Conservation (phyloP, 2,888 invertebrate species). For the Timema podura region DNA sequence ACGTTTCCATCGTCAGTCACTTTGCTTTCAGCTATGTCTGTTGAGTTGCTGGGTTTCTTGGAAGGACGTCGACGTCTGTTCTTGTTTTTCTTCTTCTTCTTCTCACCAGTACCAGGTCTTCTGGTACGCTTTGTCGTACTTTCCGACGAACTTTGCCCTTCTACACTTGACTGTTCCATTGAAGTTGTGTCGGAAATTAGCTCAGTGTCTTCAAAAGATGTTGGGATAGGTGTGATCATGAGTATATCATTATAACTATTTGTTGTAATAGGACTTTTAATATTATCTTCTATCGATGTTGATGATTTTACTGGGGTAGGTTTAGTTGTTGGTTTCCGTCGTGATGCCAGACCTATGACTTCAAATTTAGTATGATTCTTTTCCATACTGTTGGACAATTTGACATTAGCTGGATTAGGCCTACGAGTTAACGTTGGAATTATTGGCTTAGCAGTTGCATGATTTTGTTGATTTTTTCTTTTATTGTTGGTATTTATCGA, state of each 20-base stretch:
- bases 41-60: slow-evolving; percentile 45
- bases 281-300: slow-evolving; percentile 35
- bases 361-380: slow-evolving; percentile 7
- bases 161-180: background rate
- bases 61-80: slow-evolving; percentile 45
- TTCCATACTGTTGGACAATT: background rate
- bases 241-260: slow-evolving; percentile 34
- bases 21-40: slow-evolving; percentile 34
- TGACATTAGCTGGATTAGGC: background rate
- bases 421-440: slow-evolving; percentile 2
- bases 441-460: background rate
- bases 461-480: background rate
- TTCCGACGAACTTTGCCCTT: slow-evolving; percentile 6
- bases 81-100: slow-evolving; percentile 45
- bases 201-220: background rate
- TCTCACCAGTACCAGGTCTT: slow-evolving; percentile 5
- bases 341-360: slow-evolving; percentile 11
- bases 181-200: background rate
- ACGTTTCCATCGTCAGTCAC: slow-evolving; percentile 46
- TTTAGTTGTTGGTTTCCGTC: slow-evolving; percentile 35
- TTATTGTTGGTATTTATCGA: background rate
- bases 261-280: slow-evolving; percentile 38
- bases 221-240: background rate
- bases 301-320: slow-evolving; percentile 42
- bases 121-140: slow-evolving; percentile 30